Base-by-base conservation (phyloP, 2,888 invertebrate species). In the Anorthoa munda region DNA sequence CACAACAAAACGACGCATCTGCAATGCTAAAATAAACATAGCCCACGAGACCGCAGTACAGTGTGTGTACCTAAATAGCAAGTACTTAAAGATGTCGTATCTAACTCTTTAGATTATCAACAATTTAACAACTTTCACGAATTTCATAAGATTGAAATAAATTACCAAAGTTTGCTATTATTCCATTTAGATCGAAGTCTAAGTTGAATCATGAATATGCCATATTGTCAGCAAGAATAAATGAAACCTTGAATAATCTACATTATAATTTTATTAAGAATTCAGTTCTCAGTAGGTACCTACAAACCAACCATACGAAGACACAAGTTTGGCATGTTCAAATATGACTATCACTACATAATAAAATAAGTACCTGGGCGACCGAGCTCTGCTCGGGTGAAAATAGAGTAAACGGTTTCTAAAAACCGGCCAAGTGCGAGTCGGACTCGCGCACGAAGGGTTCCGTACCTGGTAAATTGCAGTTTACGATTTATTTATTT, bases 1-100 rank as follows among this genome's bases (percentile, higher is more conserved):
- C 61, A 74, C 72, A 85, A 83, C 80, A 82, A 83, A 83, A 84
- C 84, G 85, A 87, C 87, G 85, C 87, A 87, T 86, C 89, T 90
- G 89, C 88, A 88, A 86, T 86, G 87, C 79, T 88, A 83, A 87
- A 89, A 89, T 89, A 89, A 88, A 88, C 84, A 89, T 86, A 74
- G 74, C 84, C 77, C 71, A 17, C 45, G 81, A 69, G 84, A 81
- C 82, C 81, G 68, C 82, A 79, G 55, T 63, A 73, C 61, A 50
- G 50, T 9, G 26, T 18, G 23, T 48, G 17, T n/a, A n/a, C 31
- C 31, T 58, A 58, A 58, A 31, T 39, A 72, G n/a, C 17, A 45
- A 39, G n/a, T 75, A 75, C 65, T 58, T 17, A 3, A 50, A 61
- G 11, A 63, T 51, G 59, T 59, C 65, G 56, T 60, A 61, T 48